A percentile compares a stretch with the other conserved stretches of the same genome.
These are phyloP conservation scores for Lethocerus indicus DNA, from an alignment of 1,140 invertebrate genomes.

Conservation along the genomic window DNA sequence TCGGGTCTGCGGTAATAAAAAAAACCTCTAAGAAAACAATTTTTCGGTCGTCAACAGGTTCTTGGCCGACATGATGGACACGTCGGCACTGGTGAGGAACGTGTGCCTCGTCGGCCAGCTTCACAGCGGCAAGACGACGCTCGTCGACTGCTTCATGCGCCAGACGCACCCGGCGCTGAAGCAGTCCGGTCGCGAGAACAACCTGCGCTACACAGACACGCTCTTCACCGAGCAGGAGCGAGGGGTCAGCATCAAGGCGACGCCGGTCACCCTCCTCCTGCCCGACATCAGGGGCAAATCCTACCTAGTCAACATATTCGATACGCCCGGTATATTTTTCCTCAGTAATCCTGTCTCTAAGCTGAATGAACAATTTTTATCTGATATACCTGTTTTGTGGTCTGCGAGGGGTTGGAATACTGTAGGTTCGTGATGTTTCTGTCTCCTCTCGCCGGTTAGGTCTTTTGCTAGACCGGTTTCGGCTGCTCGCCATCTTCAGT, in stretches of 20 bases:
- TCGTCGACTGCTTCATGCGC: slow-evolving; percentile 91
- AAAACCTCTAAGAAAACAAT: no score
- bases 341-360: neutral
- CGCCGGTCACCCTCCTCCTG: slow-evolving; percentile 84
- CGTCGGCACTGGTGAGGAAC: slow-evolving; percentile 85
- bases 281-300: slow-evolving; percentile 91
- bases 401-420: no score
- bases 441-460: no score
- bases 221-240: slow-evolving; percentile 96
- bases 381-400: no score
- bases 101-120: slow-evolving; percentile 91
- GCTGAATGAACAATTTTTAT: neutral
- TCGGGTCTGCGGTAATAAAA: no score
- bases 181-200: slow-evolving; percentile 48
- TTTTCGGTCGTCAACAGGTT: slow-evolving; percentile 36
- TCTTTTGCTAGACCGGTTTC: no score
- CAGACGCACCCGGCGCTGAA: slow-evolving; percentile 89
- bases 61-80: slow-evolving; percentile 96
- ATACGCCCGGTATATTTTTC: slow-evolving; percentile 67
- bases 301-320: slow-evolving; percentile 89
- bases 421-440: no score
- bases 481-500: no score
- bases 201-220: slow-evolving; percentile 89
- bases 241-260: slow-evolving; percentile 93
- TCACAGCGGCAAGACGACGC: slow-evolving; percentile 98